phyloP scores from a whole-genome alignment of 2,888 invertebrate genomes.

The Peribatodes rhomboidaria region DNA sequence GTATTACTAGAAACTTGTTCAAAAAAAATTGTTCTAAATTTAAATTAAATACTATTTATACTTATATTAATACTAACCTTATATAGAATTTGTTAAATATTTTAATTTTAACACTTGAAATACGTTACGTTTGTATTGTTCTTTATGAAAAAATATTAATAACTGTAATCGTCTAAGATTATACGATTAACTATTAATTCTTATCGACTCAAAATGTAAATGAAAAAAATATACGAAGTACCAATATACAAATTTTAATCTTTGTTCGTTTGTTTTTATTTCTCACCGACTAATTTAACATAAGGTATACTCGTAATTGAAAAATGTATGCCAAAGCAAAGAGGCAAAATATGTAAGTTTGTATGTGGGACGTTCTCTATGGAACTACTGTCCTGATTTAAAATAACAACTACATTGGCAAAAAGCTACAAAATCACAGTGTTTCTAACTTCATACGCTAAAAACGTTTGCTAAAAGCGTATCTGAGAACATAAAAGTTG shows the following conservation, averaged over 20 bases:
- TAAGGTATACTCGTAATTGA: too few relatives aligned
- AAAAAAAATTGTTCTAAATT: slow-evolving; percentile 81
- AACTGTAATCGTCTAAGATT: slow-evolving; percentile 75
- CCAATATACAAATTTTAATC: slow-evolving; percentile 87
- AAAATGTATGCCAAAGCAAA: too few relatives aligned
- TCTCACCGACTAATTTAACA: too few relatives aligned
- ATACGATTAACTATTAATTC: slow-evolving; percentile 80
- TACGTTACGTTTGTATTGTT: slow-evolving; percentile 78
- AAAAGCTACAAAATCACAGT: too few relatives aligned
- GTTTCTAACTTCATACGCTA: too few relatives aligned
- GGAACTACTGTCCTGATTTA: too few relatives aligned
- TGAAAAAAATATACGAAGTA: slow-evolving; percentile 85
- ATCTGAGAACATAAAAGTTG: too few relatives aligned
- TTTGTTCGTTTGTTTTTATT: slow-evolving; percentile 57
- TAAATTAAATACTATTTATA: slow-evolving; percentile 68
- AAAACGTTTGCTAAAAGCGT: too few relatives aligned
- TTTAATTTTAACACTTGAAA: slow-evolving; percentile 70
- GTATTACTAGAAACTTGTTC: slow-evolving; percentile 77
- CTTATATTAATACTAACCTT: slow-evolving; percentile 63
- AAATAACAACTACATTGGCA: too few relatives aligned
- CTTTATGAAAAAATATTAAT: slow-evolving; percentile 69
- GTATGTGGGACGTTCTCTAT: too few relatives aligned
- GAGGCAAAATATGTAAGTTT: too few relatives aligned
- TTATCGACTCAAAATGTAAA: slow-evolving; percentile 83
- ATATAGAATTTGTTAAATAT: slow-evolving; percentile 79